Evolutionary conservation across 2,113 vertebrate genomes (phyloP).

Genomic region (Sinocyclocheilus grahami): DNA sequence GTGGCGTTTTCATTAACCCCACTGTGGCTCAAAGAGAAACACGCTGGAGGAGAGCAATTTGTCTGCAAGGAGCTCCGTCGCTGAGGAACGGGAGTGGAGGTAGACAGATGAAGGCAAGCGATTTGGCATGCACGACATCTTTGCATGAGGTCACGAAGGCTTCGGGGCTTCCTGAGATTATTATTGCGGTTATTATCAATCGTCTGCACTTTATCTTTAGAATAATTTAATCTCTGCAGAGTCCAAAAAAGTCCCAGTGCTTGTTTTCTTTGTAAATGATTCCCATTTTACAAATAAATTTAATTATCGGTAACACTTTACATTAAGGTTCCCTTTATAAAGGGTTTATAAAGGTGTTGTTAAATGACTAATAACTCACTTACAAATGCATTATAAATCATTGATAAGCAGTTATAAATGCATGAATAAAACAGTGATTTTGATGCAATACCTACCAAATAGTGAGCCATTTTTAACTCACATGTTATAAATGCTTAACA

Average conservation of each 20-base stretch:
- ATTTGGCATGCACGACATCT: slow-evolving; percentile 9
- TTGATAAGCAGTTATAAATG: no score
- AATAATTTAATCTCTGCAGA: slow-evolving; percentile 9
- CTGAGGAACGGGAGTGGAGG: slow-evolving; percentile 22
- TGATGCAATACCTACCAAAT: no score
- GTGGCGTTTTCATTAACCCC: slow-evolving; percentile 52
- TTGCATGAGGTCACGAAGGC: slow-evolving; percentile 18
- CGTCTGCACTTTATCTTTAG: slow-evolving; percentile 30
- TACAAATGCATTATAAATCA: no score
- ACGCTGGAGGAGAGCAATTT: slow-evolving; percentile 33
- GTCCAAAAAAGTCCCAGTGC: slow-evolving; percentile 3
- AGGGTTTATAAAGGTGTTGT: no score
- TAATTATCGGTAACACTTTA: no score
- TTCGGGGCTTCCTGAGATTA: slow-evolving; percentile 27
- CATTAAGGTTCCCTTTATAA: no score
- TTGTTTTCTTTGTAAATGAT: slow-evolving; percentile 37
- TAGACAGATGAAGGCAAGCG: neutral
- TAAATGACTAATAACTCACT: no score
- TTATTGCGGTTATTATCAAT: slow-evolving; percentile 15
- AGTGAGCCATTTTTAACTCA: no score
- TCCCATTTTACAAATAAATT: slow-evolving; percentile 27
- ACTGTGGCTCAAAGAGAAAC: slow-evolving; percentile 44
- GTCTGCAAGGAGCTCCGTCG: slow-evolving; percentile 16
- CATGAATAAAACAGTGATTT: no score
- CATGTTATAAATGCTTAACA: no score